These are phyloP conservation scores for Esox niger DNA, from an alignment of 2,113 vertebrate genomes.

Conservation along the genomic window DNA sequence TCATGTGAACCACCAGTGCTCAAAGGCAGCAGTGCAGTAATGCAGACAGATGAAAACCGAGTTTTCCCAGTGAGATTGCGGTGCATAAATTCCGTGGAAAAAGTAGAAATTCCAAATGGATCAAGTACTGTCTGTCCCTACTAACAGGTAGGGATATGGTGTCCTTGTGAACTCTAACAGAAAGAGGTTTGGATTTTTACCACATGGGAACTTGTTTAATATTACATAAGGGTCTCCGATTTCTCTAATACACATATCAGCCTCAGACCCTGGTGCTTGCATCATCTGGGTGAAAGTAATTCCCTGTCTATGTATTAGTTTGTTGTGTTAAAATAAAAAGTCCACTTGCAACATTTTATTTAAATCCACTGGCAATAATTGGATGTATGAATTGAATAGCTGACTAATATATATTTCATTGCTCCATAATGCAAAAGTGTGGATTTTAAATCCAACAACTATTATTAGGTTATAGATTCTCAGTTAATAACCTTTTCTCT, in stretches of 20 bases:
- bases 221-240: constrained; percentile 67
- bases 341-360: no score
- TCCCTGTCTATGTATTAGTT: not conserved
- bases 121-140: constrained; percentile 15
- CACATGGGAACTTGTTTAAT: constrained; percentile 67
- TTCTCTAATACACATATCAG: constrained; percentile 65
- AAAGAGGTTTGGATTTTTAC: constrained; percentile 62
- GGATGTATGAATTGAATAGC: not conserved
- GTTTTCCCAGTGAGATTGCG: not conserved
- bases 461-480: no score
- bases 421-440: no score
- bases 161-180: constrained; percentile 52
- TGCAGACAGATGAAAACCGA: not conserved
- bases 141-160: constrained; percentile 40
- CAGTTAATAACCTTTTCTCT: no score
- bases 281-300: constrained; percentile 53
- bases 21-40: not conserved
- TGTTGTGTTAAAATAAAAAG: no score
- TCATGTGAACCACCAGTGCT: constrained; percentile 30
- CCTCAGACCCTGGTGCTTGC: constrained; percentile 50
- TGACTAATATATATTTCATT: not conserved
- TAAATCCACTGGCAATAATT: no score
- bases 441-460: no score
- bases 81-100: constrained; percentile 16
- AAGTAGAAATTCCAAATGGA: constrained; percentile 37